Base-by-base conservation (phyloP, 2,888 invertebrate species). In the Dryomyza anilis region DNA sequence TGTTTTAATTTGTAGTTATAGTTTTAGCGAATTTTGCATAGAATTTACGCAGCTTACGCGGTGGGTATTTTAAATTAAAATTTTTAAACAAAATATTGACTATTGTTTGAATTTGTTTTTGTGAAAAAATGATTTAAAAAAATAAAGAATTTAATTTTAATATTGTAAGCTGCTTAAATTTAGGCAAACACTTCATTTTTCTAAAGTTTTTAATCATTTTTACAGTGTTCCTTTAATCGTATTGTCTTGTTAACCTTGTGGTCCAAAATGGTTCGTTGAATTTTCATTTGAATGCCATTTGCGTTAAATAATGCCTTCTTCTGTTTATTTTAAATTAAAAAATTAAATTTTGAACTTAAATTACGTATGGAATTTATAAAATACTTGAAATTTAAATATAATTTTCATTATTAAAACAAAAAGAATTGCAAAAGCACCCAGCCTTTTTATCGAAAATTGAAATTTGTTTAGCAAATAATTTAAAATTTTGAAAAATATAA, bases 231-330 rank as follows among this genome's bases (percentile, higher is more conserved):
- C 3, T 58, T n/a, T 27, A n/a, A 7, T 53, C 59, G 67, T 63
- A 66, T 67, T 65, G 66, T 68, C 68, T 62, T 59, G 65, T 71
- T 71, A 72, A 72, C 30, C 61, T 60, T 64, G 53, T 68, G 67
- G 68, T 69, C 72, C 72, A 69, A 68, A 71, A 65, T 68, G 59
- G 65, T n/a, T n/a, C n/a, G n/a, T n/a, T n/a, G n/a, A n/a, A n/a
- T n/a, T 30, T 39, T 0, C n/a, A 3, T 43, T 52, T 27, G 27
- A 25, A 27, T 52, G 27, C 27, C 27, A 5, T 27, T 50, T 23
- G 39, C 39, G 6, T 12, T 8, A 33, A 33, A 33, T 33, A 6
- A 12, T 8, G 33, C 14, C 21, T 50, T 8, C 43, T 12, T 12
- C 43, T n/a, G 23, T 6, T 48, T 12, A 6, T 16, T 4, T n/a